phyloP scores from a whole-genome alignment of 2,888 invertebrate genomes.

The Teinopalpus imperialis region DNA sequence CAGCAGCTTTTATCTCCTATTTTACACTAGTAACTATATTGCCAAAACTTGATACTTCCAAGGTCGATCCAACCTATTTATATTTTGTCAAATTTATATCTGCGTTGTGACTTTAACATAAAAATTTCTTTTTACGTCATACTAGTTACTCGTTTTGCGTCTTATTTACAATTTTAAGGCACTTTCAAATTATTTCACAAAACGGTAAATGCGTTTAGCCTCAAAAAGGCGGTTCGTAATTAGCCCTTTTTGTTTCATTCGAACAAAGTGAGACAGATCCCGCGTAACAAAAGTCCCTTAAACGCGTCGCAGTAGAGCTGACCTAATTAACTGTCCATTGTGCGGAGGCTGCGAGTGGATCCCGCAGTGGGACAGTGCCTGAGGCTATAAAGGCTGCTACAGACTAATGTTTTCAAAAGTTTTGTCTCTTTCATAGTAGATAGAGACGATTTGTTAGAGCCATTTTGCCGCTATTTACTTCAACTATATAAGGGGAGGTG shows the following conservation, averaged over 20 bases:
- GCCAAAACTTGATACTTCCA: too few relatives aligned
- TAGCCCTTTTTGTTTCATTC: conserved; percentile 21
- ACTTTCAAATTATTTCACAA: conserved; percentile 3
- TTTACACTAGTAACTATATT: too few relatives aligned
- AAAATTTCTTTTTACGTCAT: too few relatives aligned
- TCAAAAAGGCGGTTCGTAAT: conserved; percentile 17
- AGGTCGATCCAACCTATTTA: too few relatives aligned
- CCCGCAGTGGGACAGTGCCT: conserved; percentile 7
- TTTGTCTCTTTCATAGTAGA: too few relatives aligned
- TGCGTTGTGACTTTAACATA: too few relatives aligned
- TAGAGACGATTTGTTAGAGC: too few relatives aligned
- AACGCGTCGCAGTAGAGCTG: conserved; percentile 21
- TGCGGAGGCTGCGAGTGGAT: conserved; percentile 13
- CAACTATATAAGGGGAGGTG: too few relatives aligned
- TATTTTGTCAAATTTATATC: too few relatives aligned
- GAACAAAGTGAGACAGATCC: conserved; percentile 22
- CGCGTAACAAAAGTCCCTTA: conserved; percentile 22
- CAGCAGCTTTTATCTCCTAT: too few relatives aligned
- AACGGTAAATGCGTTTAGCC: conserved; percentile 17
- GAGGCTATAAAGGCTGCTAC: conserved; percentile 1
- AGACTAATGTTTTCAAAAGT: conserved; percentile 1
- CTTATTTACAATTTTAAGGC: not conserved
- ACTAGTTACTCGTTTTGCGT: too few relatives aligned
- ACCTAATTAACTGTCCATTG: conserved; percentile 25
- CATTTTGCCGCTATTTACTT: too few relatives aligned